Base-by-base conservation (phyloP, 2,797 vertebrate genomes). In the Rhinoraja longicauda region DNA sequence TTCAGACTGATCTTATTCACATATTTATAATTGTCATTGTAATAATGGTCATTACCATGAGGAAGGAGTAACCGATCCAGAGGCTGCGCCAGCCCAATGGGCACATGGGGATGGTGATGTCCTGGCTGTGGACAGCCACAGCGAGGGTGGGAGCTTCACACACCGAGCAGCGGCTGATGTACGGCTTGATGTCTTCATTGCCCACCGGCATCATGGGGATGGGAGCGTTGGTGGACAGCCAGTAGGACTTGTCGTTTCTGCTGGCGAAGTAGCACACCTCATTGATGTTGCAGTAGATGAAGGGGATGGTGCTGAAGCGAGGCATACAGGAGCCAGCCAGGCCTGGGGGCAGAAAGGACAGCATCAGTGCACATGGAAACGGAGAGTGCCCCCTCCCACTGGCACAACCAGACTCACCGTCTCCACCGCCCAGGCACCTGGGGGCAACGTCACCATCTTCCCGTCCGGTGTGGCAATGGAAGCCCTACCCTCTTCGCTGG, bases 141-240 rank as follows among this genome's bases (percentile, higher is more conserved):
- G 99, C 98, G 1, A 99, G 97, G 0, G 98, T 98, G 0, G 98
- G 99, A 62, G 98, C 98, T 95, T 99, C 99, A 3, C 99, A 99
- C 45, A 99, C 98, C 0, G 98, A 98, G 95, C 99, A 99, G 93
- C 98, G 98, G 94, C 99, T 99, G 95, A 99, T 99, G 53, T 99
- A 99, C 0, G 98, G 98, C 93, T 95, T 97, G 94, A 99, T 99
- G 0, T 98, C 98, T 0, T 94, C 96, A 95, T 99, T 97, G 36
- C 96, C 97, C 93, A 99, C 98, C 0, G 99, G 98, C 99, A 99
- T 99, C 99, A 99, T 99, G 92, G 99, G 99, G 93, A 99, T 97
- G 1, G 99, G 96, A 8, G 98, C 98, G 0, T 98, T 99, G 32
- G 98, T 99, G 53, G 99, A 99, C 93, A 99, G 95, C 99, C 99